Conservation (phyloP, 1,140 invertebrate species). For the Conus betulinus region DNA sequence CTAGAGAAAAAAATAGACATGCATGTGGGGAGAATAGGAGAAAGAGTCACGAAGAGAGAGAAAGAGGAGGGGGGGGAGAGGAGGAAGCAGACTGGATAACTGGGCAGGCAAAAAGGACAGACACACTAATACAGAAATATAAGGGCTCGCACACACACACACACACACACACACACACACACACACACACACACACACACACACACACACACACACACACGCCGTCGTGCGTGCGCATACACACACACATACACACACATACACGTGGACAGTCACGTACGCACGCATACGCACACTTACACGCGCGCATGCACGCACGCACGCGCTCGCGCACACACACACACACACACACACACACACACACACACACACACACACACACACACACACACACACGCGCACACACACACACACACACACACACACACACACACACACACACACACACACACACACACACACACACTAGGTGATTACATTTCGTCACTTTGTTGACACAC, state of each 20-base stretch:
- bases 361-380: slow-evolving; percentile 30
- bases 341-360: slow-evolving; percentile 47
- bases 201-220: slow-evolving; percentile 47
- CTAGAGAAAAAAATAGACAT: too few species aligned
- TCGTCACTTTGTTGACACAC: too few species aligned
- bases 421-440: slow-evolving; percentile 46
- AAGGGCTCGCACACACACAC: neutral
- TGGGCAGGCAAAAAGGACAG: neutral
- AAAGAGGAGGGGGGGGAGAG: too few species aligned
- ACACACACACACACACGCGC: slow-evolving; percentile 1
- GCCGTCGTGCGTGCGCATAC: too few species aligned
- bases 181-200: slow-evolving; percentile 46
- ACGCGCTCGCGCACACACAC: slow-evolving; percentile 37
- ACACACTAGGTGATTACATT: neutral
- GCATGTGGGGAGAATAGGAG: too few species aligned
- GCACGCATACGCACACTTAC: slow-evolving; percentile 43
- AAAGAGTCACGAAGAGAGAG: too few species aligned
- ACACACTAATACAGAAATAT: neutral
- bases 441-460: slow-evolving; percentile 46
- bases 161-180: slow-evolving; percentile 42
- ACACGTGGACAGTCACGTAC: slow-evolving; percentile 32
- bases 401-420: slow-evolving; percentile 44
- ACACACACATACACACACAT: slow-evolving; percentile 39
- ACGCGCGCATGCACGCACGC: slow-evolving; percentile 39
- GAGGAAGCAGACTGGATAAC: too few species aligned